Base-by-base conservation (phyloP, 2,888 invertebrate species). In the Malthinus seriepunctatus region DNA sequence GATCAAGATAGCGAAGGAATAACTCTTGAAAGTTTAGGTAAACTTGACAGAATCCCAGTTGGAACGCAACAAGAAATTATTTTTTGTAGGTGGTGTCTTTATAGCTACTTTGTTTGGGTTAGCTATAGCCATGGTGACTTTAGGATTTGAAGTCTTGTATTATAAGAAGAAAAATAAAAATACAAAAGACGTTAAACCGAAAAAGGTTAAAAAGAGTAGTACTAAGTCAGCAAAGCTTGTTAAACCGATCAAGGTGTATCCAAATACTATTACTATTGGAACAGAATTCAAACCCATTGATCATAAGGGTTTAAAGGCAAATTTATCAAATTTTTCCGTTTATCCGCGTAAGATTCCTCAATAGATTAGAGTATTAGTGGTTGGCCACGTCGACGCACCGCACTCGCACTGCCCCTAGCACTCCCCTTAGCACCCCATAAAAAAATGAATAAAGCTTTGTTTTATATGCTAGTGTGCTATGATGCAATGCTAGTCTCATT, bases 21-120 rank as follows among this genome's bases (percentile, higher is more conserved):
- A 31, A 93, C 93, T 0, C 75, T 95, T 31, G 91, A 94, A 71
- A 93, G 93, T 79, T 86, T 95, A 69, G 95, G 93, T 87, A 75
- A 73, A 69, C 66, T 50, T 2, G 6, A 44, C n/a, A n/a, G n/a
- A 8, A 12, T 32, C 2, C 6, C 14, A 32, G 1, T 23, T 1
- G 7, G 6, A 3, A 2, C 11, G 2, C n/a, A 23, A 8, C 6
- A 31, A 1, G 10, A 23, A 23, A 23, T 23, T 33, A 32, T 59
- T 38, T 8, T 15, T 42, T 2, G 2, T 74, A 90, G 91, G 92
- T 48, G 95, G 95, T 0, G 94, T 95, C 0, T 95, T 95, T 72
- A 94, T 95, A 64, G 94, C 94, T 0, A 94, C 94, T 0, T 79
- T 94, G 0, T 90, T 92, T 72, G 95, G 95, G 0, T 77, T 95